Evolutionary conservation across 2,113 vertebrate genomes (phyloP).

Genomic region (Semicossyphus pulcher): DNA sequence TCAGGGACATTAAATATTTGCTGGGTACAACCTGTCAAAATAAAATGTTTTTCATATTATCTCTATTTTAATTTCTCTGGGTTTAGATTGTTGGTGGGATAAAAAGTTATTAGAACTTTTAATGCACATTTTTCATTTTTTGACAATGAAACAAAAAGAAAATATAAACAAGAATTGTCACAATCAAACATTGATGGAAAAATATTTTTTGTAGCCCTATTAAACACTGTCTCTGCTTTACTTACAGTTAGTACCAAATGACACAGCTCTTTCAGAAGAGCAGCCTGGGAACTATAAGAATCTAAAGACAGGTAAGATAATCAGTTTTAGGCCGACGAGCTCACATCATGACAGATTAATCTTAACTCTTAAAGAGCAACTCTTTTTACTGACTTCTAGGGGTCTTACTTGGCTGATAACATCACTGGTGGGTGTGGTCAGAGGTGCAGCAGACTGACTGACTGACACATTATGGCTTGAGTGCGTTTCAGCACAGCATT

Average conservation of each 20-base stretch:
- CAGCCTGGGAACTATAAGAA: background rate
- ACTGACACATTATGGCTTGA: conserved; percentile 52
- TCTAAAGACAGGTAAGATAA: background rate
- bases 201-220: background rate
- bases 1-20: background rate
- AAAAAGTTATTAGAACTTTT: background rate
- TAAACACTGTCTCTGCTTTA: background rate
- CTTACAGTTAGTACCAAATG: background rate
- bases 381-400: no score
- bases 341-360: background rate
- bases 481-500: conserved; percentile 26
- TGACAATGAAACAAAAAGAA: no score
- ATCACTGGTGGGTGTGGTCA: conserved; percentile 45
- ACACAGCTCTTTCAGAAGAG: background rate
- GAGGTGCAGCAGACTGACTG: conserved; percentile 25
- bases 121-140: background rate
- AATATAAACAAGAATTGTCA: no score
- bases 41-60: background rate
- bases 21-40: background rate
- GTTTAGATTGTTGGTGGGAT: background rate
- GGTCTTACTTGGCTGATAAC: conserved; percentile 29
- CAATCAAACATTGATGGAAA: background rate
- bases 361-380: background rate
- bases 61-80: background rate
- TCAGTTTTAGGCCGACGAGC: background rate